These are phyloP conservation scores for Callopanchax toddi DNA, from an alignment of 2,113 vertebrate genomes.

Conservation along the genomic window DNA sequence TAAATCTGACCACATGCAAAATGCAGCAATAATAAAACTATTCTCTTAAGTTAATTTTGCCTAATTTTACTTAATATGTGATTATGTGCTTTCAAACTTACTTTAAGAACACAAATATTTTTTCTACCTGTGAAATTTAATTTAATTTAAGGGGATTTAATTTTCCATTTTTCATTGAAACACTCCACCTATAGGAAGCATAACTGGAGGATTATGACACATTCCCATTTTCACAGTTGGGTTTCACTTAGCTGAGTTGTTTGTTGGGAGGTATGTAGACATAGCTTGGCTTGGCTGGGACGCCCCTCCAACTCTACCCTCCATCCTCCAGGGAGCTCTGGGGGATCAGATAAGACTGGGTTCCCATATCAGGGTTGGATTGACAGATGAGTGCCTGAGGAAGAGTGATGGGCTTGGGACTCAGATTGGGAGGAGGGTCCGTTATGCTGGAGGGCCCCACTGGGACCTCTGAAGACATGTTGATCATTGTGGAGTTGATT, in stretches of 20 bases:
- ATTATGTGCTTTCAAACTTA: too few relatives aligned
- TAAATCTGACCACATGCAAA: too few relatives aligned
- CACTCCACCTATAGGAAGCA: too few relatives aligned
- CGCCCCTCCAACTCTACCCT: conserved; percentile 35
- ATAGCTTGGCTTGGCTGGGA: conserved; percentile 76
- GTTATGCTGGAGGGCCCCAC: conserved; percentile 34
- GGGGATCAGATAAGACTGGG: conserved; percentile 77
- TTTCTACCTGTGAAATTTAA: too few relatives aligned
- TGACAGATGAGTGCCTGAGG: conserved; percentile 75
- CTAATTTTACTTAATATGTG: too few relatives aligned
- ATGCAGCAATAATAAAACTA: too few relatives aligned
- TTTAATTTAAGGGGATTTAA: too few relatives aligned
- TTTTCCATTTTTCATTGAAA: too few relatives aligned
- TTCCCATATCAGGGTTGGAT: conserved; percentile 78
- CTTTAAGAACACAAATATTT: too few relatives aligned
- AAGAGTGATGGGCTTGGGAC: conserved; percentile 80
- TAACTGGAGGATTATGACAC: neutral
- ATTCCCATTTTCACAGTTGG: conserved; percentile 21
- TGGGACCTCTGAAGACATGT: conserved; percentile 47
- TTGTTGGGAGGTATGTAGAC: conserved; percentile 50
- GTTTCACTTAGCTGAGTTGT: conserved; percentile 10
- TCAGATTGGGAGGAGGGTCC: conserved; percentile 57
- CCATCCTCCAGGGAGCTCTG: conserved; percentile 70
- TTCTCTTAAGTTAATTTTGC: too few relatives aligned
- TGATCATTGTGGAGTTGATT: conserved; percentile 37